Evolutionary conservation across 2,888 invertebrate species (phyloP), one percentile per base, ranked within the genome.

Genomic region (Proisotoma minuta): DNA sequence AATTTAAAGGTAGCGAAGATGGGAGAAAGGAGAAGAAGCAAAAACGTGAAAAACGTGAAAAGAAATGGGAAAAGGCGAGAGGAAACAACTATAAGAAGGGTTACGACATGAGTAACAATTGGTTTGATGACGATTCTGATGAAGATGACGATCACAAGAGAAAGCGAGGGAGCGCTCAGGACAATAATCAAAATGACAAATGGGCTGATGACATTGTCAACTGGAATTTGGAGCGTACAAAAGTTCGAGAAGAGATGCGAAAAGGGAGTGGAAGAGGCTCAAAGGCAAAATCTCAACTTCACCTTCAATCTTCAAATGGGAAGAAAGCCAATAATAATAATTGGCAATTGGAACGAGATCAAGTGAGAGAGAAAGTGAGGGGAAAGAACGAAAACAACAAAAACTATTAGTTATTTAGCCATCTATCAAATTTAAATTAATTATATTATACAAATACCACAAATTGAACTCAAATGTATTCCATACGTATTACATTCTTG

Each of bases 301-400:
- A 24, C 23, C 57, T 18, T 2, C n/a, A n/a, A n/a, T n/a, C n/a
- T 23, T 26, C 26, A 28, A 56, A 24, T 27, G 40, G 20, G 8
- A 57, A 29, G n/a, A 43, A 47, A 23, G 5, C 20, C 54, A 28
- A 20, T 15, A 39, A 54, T 10, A 65, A 68, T 27, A 70, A 63
- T 58, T 69, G 70, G 70, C 71, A 70, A 59, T 60, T 64, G 34
- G 69, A 71, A 27, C 60, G 65, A 40, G 69, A 64, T 22, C 60
- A 62, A 20, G 53, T 58, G n/a, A 58, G 69, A 26, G 71, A 64
- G 27, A 70, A 67, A 54, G 49, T 67, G 12, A 58, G 69, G 39
- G 34, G 39, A 23, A 60, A 59, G 20, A 53, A 63, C 50, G 23
- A 47, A n/a, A 43, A 40, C 12, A 52, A 28, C 24, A 52, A 52